Evolutionary conservation across 2,888 invertebrate genomes (phyloP).

Genomic region (Drosophila borealis): DNA sequence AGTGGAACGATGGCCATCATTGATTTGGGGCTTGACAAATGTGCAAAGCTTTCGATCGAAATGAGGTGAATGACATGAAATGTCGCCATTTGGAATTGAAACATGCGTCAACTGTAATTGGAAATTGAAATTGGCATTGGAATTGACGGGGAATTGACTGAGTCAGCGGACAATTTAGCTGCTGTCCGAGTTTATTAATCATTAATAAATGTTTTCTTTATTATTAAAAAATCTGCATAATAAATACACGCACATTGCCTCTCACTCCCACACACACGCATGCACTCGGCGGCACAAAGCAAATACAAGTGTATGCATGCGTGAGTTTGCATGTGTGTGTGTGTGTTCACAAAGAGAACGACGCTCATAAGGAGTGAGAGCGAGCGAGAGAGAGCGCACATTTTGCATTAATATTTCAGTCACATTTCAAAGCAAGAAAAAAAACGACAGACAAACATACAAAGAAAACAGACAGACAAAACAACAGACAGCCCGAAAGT

Average conservation of each 20-base stretch:
- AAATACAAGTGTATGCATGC: conserved; percentile 30
- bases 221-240: conserved; percentile 71
- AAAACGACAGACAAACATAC: conserved; percentile 46
- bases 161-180: conserved; percentile 48
- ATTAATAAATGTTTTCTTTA: conserved; percentile 63
- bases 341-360: conserved; percentile 45
- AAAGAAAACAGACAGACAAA: conserved; percentile 45
- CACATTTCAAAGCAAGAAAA: conserved; percentile 70
- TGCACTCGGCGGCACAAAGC: conserved; percentile 18
- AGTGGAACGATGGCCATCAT: conserved; percentile 53
- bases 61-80: neutral
- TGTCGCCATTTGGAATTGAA: conserved; percentile 18
- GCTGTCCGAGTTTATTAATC: conserved; percentile 49
- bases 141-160: conserved; percentile 27
- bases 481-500: conserved; percentile 60
- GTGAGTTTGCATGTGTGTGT: neutral
- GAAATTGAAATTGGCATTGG: conserved; percentile 25
- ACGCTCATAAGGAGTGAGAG: conserved; percentile 30
- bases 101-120: conserved; percentile 17
- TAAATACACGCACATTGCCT: conserved; percentile 55
- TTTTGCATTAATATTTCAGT: conserved; percentile 76
- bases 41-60: conserved; percentile 40
- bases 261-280: neutral
- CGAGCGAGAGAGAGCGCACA: conserved; percentile 24
- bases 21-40: conserved; percentile 53